Conservation (phyloP, 2,113 vertebrate species). For the Mohoua ochrocephala region DNA sequence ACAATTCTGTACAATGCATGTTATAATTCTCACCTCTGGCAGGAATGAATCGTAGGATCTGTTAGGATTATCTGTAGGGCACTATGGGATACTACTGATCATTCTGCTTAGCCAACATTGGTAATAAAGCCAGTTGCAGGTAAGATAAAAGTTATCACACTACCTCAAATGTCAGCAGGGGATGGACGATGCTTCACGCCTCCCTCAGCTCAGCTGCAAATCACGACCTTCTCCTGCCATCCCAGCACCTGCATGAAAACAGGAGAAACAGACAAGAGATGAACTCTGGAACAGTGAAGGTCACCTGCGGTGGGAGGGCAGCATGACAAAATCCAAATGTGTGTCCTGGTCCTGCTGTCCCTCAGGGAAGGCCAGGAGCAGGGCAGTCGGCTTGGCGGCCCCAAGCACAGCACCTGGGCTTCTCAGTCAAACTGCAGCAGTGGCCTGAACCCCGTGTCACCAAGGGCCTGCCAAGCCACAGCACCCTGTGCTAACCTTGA, state of each 20-base stretch:
- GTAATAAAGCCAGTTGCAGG: background rate
- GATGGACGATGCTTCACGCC: background rate
- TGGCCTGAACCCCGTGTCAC: background rate
- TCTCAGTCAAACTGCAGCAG: background rate
- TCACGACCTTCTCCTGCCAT: background rate
- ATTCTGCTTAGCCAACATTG: background rate
- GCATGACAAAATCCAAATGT: background rate
- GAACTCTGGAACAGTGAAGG: background rate
- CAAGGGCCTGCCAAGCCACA: background rate
- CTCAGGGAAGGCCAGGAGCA: background rate
- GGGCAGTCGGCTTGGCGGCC: background rate
- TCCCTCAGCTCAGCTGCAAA: slow-evolving; percentile 20
- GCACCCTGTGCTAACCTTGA: background rate
- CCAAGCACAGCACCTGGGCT: background rate
- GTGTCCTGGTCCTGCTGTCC: background rate
- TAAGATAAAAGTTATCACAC: background rate
- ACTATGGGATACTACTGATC: background rate
- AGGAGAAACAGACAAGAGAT: background rate
- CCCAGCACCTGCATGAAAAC: background rate
- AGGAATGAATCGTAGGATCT: background rate
- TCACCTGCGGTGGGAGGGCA: rapidly evolving
- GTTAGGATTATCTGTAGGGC: background rate
- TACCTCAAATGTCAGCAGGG: slow-evolving; percentile 31
- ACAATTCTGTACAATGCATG: background rate
- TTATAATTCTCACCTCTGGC: background rate